These are phyloP conservation scores for Drosophila nasuta DNA, from an alignment of 1,140 invertebrate genomes.

Conservation along the genomic window DNA sequence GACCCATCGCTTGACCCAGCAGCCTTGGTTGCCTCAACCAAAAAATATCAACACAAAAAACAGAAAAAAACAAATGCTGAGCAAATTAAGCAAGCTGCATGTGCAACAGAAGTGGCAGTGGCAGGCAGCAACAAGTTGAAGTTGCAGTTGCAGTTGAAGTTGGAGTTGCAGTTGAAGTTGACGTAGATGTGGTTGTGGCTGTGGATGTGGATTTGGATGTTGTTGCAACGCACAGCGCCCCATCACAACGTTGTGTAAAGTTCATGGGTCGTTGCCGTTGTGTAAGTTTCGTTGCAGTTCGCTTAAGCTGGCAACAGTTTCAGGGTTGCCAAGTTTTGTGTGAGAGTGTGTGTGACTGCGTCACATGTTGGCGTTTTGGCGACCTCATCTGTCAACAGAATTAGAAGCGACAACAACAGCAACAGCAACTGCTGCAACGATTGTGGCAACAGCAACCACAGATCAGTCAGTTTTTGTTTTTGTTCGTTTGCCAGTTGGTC, in stretches of 20 bases:
- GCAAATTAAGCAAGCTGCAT: slow-evolving; percentile 51
- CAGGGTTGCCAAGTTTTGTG: slow-evolving; percentile 74
- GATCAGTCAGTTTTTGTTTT: slow-evolving; percentile 10
- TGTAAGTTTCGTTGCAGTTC: slow-evolving; percentile 54
- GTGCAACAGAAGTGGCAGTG: slow-evolving; percentile 30
- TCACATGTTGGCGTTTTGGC: slow-evolving; percentile 64
- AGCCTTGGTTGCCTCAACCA: slow-evolving; percentile 34
- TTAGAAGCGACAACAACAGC: slow-evolving; percentile 66
- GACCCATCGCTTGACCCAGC: slow-evolving; percentile 43
- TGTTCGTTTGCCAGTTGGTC: not conserved
- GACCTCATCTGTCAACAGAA: slow-evolving; percentile 81
- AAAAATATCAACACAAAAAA: not conserved
- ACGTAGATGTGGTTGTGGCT: no score
- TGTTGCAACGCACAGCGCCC: slow-evolving; percentile 62
- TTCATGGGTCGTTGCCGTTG: slow-evolving; percentile 72
- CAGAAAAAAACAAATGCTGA: slow-evolving; percentile 30
- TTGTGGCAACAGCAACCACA: slow-evolving; percentile 20
- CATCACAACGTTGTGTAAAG: slow-evolving; percentile 63
- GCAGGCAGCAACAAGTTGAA: slow-evolving; percentile 24
- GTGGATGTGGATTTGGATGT: no score
- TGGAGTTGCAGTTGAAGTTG: no score
- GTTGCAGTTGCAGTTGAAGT: not conserved
- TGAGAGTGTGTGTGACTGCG: slow-evolving; percentile 55
- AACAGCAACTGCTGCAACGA: slow-evolving; percentile 25
- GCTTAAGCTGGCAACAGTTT: slow-evolving; percentile 60